Evolutionary conservation across 92 coral and sea anemone genomes (phyloP), one percentile per base, ranked within the genome.

Genomic region (Nematostella vectensis): DNA sequence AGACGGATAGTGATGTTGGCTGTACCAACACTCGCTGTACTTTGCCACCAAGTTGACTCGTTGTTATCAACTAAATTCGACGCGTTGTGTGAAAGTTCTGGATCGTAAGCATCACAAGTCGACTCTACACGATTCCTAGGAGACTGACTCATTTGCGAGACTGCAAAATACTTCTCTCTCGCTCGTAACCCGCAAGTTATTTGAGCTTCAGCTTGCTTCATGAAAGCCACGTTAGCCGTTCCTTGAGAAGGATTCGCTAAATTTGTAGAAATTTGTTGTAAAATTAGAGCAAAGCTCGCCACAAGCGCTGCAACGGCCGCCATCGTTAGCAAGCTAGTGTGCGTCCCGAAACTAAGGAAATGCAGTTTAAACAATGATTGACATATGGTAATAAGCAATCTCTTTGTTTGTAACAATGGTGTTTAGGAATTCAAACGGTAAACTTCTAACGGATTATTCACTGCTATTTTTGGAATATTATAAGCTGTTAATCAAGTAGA

Each of bases 1-100:
- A 93, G 63, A 33, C 82, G 83, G 42, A 93, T 78, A 19, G 96
- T 86, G 39, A 93, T 93, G 29, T 67, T 62, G 1, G 83, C 93
- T 31, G 49, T 68, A 42, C 75, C 82, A 25, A 65, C 61, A 19
- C 83, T 64, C 2, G 77, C 79, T 33, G 78, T 74, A 28, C 89
- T 57, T 39, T 86, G 99, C 99, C 99, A 93, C 64, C 78, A 82
- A 11, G 93, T 81, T 6, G 49, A n/a, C 0, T 21, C 15, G 1
- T 71, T 50, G 2, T 60, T 87, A 58, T 93, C 99, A n/a, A 86
- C 96, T 70, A 93, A 24, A 2, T 70, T 17, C 30, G 95, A 58
- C 11, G 99, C 87, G 40, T 82, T 91, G 45, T 82, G 94, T 31
- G 99, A 80, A 2, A 2, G 11, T 0, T 19, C 21, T 13, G 85